phyloP scores from a whole-genome alignment of 2,113 vertebrate genomes.

The Oreochromis niloticus region DNA sequence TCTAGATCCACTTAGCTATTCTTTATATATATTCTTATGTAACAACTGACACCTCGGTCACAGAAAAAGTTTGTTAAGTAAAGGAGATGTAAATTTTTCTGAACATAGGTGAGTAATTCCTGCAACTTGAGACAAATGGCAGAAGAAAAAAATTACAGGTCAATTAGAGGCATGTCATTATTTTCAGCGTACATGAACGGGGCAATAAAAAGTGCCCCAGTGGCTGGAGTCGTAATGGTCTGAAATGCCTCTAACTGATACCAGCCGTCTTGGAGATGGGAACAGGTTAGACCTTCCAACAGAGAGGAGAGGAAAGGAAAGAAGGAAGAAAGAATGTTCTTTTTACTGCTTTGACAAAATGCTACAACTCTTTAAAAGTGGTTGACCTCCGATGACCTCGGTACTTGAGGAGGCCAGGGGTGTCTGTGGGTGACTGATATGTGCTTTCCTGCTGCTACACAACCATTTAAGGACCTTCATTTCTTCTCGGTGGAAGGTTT shows the following conservation, averaged over 20 bases:
- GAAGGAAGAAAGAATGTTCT: neutral
- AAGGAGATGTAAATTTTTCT: neutral
- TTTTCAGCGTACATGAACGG: constrained; percentile 9
- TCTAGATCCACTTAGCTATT: neutral
- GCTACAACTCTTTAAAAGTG: constrained; percentile 13
- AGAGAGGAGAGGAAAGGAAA: neutral
- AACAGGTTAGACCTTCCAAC: constrained; percentile 6
- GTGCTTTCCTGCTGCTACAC: constrained; percentile 2
- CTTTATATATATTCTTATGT: neutral
- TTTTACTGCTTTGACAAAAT: constrained; percentile 23
- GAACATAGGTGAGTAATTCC: neutral
- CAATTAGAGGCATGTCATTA: constrained; percentile 11
- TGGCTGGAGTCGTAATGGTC: neutral
- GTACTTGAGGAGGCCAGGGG: neutral
- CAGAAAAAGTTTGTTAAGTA: neutral
- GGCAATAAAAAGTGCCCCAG: constrained; percentile 28
- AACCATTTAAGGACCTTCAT: neutral
- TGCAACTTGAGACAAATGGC: neutral
- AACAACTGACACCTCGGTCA: neutral
- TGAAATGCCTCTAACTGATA: constrained; percentile 26
- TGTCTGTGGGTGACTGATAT: constrained; percentile 22
- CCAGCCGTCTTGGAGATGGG: constrained; percentile 5
- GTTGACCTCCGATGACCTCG: constrained; percentile 27
- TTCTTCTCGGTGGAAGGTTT: neutral
- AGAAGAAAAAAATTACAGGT: neutral